Evolutionary conservation across 2,888 invertebrate genomes (phyloP), one percentile per base, ranked within the genome.

Genomic region (Listrodromus nycthemerus): DNA sequence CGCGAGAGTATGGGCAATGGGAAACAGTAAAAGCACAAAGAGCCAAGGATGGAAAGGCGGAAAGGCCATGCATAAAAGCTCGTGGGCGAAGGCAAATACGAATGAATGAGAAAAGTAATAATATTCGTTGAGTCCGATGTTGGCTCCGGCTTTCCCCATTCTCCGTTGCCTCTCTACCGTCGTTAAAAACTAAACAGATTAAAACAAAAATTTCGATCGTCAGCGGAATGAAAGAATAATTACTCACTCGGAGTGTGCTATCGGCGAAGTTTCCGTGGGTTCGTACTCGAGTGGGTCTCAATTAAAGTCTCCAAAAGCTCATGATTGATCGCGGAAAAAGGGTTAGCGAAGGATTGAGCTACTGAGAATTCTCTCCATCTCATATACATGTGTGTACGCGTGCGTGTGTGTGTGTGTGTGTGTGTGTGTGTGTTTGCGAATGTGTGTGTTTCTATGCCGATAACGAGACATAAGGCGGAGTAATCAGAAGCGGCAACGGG

Each of bases 111-210:
- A 81, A 77, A 76, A 24, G 55, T 19, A 55, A 70, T 76, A 83
- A 80, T 82, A 87, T 88, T 88, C 86, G 83, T 87, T 86, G 85
- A 85, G 85, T 81, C 82, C 78, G 63, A 65, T 48, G 27, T 19
- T 7, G 24, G 52, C 30, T 8, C n/a, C 52, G 61, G 61, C 16
- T 13, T 3, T 74, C 61, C 41, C 33, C 63, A 65, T 58, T 45
- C 71, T 66, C 61, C 61, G 45, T 27, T 24, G 10, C 63, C 16
- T 55, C 33, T 16, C n/a, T n/a, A 21, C 30, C 66, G 10, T 52
- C 79, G 24, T 52, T 70, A 33, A 1, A 58, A 79, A 75, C 33
- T 58, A 33, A 67, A 50, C 27, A 61, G 69, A 71, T 76, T 76
- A 66, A 61, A 81, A 48, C 58, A 63, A 71, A 61, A 81, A 81